A percentile compares a stretch with the other conserved stretches of the same genome.
phyloP scores from a whole-genome alignment of 2,888 invertebrate species.

The Monoplex corrugatus region DNA sequence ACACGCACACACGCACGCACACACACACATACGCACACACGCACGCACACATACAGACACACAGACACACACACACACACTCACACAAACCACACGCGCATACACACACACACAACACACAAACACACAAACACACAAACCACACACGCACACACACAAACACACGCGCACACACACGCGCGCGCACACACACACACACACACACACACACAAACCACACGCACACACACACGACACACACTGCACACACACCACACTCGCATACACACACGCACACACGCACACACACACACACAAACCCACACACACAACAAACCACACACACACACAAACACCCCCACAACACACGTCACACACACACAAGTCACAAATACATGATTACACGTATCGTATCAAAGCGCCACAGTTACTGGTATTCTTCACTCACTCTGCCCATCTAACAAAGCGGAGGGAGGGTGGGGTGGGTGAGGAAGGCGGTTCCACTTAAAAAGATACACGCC shows the following conservation, averaged over 20 bases:
- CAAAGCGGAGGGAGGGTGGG: too few relatives aligned
- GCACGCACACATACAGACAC: not conserved
- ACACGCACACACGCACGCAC: not conserved
- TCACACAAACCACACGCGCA: not conserved
- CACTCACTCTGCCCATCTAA: too few relatives aligned
- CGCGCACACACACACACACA: not conserved
- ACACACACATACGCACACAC: not conserved
- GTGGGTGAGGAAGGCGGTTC: too few relatives aligned
- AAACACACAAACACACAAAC: not conserved
- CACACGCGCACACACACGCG: not conserved
- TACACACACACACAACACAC: not conserved
- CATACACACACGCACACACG: not conserved
- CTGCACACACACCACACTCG: not conserved
- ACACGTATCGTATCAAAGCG: too few relatives aligned
- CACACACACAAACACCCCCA: not conserved
- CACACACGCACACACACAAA: not conserved
- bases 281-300: not conserved
- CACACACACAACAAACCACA: not conserved
- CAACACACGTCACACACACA: too few relatives aligned
- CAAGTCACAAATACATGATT: too few relatives aligned
- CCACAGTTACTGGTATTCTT: too few relatives aligned
- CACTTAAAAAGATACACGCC: too few relatives aligned
- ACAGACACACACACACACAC: not conserved
- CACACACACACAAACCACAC: not conserved
- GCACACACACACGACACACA: too few relatives aligned